Evolutionary conservation across 2,888 invertebrate species (phyloP).

Genomic region (Celastrina argiolus): DNA sequence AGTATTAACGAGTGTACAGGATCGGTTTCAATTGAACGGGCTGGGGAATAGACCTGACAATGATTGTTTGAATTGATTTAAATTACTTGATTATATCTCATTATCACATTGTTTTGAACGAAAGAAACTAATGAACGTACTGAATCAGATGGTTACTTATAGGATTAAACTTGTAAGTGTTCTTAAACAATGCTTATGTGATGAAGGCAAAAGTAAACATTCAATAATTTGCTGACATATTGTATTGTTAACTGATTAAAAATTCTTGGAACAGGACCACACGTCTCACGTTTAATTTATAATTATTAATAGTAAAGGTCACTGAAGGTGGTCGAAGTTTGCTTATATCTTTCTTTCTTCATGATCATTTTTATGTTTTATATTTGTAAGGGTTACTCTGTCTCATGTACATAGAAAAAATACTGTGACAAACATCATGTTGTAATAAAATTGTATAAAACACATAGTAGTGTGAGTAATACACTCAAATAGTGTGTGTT

Average conservation of each 20-base stretch:
- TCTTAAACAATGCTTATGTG: constrained; percentile 7
- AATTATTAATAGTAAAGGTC: too few species aligned
- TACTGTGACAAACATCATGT: too few species aligned
- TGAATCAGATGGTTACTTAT: not conserved
- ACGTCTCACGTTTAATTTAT: too few species aligned
- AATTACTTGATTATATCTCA: not conserved
- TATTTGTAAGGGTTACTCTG: too few species aligned
- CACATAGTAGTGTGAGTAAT: too few species aligned
- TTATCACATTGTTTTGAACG: not conserved
- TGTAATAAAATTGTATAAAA: too few species aligned
- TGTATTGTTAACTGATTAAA: not conserved
- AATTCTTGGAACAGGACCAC: not conserved
- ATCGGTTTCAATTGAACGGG: not conserved
- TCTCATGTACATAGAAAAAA: too few species aligned
- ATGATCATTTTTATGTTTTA: too few species aligned
- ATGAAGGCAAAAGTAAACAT: constrained; percentile 3
- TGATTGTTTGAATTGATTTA: constrained; percentile 8
- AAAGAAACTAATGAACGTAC: not conserved
- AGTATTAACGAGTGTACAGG: not conserved
- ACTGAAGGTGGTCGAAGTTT: too few species aligned
- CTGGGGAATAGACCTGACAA: not conserved
- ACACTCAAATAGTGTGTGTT: too few species aligned
- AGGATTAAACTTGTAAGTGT: constrained; percentile 11
- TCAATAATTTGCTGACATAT: not conserved
- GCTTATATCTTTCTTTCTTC: too few species aligned